Percentiles rank a stretch among this genome's conserved stretches.
Evolutionary conservation across 2,888 invertebrate genomes (phyloP).

Genomic region (Drosophila heteroneura): DNA sequence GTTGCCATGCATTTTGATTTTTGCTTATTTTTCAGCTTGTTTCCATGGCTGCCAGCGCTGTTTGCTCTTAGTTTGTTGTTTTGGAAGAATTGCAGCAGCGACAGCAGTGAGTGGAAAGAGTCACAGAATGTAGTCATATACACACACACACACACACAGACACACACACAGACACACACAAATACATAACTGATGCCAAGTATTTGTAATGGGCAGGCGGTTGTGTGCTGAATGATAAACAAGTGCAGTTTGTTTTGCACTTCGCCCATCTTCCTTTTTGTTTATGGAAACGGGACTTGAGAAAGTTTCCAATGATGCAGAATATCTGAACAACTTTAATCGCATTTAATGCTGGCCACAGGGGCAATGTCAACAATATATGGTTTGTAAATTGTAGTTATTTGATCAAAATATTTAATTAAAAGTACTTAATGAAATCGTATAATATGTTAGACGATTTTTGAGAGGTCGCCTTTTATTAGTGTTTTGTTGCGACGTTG

Average conservation of each 20-base stretch:
- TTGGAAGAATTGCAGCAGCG: constrained; percentile 56
- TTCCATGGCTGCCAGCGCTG: constrained; percentile 71
- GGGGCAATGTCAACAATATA: neutral
- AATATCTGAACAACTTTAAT: constrained; percentile 20
- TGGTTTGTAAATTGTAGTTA: neutral
- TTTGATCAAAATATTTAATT: neutral
- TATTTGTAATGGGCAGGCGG: constrained; percentile 29
- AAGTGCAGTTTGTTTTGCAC: constrained; percentile 23
- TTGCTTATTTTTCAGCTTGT: constrained; percentile 77
- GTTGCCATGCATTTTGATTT: constrained; percentile 78
- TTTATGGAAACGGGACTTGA: constrained; percentile 9
- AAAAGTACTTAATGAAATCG: neutral
- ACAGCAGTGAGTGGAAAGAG: neutral
- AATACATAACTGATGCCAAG: constrained; percentile 32
- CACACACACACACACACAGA: neutral
- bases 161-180: neutral
- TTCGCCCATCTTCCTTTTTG: constrained; percentile 3
- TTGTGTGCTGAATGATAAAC: constrained; percentile 30
- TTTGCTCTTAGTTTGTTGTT: constrained; percentile 73
- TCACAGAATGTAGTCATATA: constrained; percentile 15
- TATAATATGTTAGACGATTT: neutral
- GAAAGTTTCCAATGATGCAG: constrained; percentile 1
- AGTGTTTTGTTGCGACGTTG: too few relatives aligned
- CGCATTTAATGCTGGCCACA: neutral
- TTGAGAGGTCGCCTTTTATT: too few relatives aligned